Base-by-base conservation (phyloP, 1,140 invertebrate species). In the Musca domestica region DNA sequence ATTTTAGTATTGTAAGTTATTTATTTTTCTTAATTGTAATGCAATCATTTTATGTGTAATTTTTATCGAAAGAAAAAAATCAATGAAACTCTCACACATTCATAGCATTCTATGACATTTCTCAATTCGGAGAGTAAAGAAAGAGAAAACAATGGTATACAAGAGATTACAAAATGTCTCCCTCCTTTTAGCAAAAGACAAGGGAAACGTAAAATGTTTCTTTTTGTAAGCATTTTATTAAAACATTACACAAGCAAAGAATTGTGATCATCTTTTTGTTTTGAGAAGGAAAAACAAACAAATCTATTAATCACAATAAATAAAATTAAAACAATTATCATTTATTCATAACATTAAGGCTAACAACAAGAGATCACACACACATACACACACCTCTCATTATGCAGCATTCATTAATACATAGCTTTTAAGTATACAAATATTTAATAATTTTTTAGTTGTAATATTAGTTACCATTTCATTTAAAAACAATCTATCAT, bases 1-100 rank as follows among this genome's bases (percentile, higher is more conserved):
- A n/a, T 46, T 20, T 64, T 48, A 25, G 23, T 47, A 47, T 17
- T 41, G 7, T 64, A 64, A 64, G 63, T 64, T 64, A 64, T 64
- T 64, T 64, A 64, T 64, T 64, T n/a, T 64, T 64, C 17, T 51
- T 51, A 51, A 51, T 19, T 51, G 7, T 51, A 51, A 19, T n/a
- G n/a, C 7, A 51, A 14, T 5, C 27, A 58, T 64, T 46, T 64
- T 64, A 64, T 20, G 22, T 41, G 34, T 46, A 46, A 56, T 34
- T 46, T 14, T 23, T n/a, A n/a, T n/a, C n/a, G n/a, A n/a, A n/a
- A n/a, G 3, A 51, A 22, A 9, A n/a, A 14, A 64, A 48, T 23
- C 41, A 64, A 41, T 23, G 22, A 47, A 64, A 48, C 23, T 1
- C 17, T 19, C 19, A 22, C 17, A 56, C 5, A 58, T 27, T 22